Percentiles rank a stretch among this genome's conserved stretches.
Conservation (phyloP, 2,888 invertebrate species). For the Tridacna crocea region DNA sequence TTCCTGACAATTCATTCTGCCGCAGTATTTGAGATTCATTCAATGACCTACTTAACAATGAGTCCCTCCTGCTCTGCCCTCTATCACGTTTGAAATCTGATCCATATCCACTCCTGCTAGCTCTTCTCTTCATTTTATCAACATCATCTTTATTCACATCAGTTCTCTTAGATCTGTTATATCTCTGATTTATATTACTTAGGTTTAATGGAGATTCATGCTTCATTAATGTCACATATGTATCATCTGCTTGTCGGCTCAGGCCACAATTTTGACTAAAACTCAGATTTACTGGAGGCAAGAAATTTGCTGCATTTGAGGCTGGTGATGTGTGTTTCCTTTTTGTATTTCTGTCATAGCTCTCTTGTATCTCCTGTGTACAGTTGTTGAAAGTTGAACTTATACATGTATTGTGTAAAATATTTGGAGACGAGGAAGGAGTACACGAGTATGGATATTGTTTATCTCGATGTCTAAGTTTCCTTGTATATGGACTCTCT, state of each 20-base stretch:
- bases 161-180: background rate
- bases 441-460: background rate
- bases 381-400: background rate
- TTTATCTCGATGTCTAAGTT: background rate
- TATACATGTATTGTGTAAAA: background rate
- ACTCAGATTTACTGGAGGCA: conserved; percentile 1
- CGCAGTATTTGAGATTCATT: conserved; percentile 18
- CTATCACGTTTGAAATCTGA: background rate
- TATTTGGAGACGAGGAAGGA: background rate
- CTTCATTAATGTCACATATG: background rate
- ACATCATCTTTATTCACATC: background rate
- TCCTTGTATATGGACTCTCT: background rate
- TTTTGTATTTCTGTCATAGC: background rate
- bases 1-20: background rate
- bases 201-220: conserved; percentile 11
- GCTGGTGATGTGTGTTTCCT: background rate
- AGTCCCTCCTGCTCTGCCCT: background rate
- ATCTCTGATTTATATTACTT: background rate
- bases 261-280: background rate
- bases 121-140: background rate
- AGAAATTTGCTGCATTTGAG: background rate
- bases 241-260: background rate
- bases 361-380: background rate
- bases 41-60: conserved; percentile 21
- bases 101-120: background rate